Evolutionary conservation across 2,113 vertebrate species (phyloP), one percentile per base, ranked within the genome.

Genomic region (Pachyramphus minor): DNA sequence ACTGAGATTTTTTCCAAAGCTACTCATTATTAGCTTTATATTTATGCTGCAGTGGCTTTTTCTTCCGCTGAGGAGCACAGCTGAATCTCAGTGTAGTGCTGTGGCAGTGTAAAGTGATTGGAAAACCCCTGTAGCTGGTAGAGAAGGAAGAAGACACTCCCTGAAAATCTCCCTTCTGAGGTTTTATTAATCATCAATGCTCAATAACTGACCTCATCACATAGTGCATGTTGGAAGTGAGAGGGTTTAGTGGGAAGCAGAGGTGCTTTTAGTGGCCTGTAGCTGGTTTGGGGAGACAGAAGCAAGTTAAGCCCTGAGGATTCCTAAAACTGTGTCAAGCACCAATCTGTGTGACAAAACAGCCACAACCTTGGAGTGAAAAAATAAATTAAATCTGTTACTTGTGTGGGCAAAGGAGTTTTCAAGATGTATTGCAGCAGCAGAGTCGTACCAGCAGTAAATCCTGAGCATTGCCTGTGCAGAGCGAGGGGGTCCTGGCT

Each of bases 111-210:
- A 35, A 81, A 78, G 64, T 52, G 83, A 75, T 33, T 78, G 90
- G 86, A 93, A 96, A 95, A 89, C 78, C 92, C 64, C 84, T 69
- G 68, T 79, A 88, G 67, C 79, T 93, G 79, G 72, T 59, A 92
- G 56, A 88, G 75, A n/a, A 72, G 76, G 73, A 72, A 92, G 76
- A 2, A 1, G 80, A 64, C 88, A 84, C 83, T 95, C 93, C 95
- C 85, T 75, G 58, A 92, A 63, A 92, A 95, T 88, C 80, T 95
- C 69, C 85, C 86, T 78, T 94, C 67, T 86, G 83, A 68, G 77
- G 28, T 78, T 93, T 95, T 84, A 60, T 92, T 93, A 52, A 47
- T 81, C 79, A 53, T 27, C 68, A 39, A 39, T 84, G 41, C 72
- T 91, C 68, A 64, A 22, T 87, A 72, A 91, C 68, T 95, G 74